A percentile compares a stretch with the other conserved stretches of the same genome.
These are phyloP conservation scores for Galeopsomyia nigrocyanea DNA, from an alignment of 2,888 invertebrate species.

Conservation along the genomic window DNA sequence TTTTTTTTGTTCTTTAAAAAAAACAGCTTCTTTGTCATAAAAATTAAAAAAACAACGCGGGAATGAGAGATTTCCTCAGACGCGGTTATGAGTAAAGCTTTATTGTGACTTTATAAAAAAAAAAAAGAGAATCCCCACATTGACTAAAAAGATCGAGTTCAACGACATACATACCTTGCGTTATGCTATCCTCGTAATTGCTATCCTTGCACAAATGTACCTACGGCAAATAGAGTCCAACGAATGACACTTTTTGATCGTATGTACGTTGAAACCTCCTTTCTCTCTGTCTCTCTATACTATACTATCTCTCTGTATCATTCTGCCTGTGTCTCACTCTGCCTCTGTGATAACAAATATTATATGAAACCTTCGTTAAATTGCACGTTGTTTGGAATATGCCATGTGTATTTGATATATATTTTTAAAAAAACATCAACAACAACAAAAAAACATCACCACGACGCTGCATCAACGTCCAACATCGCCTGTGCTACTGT, in stretches of 20 bases:
- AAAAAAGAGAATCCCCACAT: neutral
- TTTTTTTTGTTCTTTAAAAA: no score
- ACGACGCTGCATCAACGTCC: no score
- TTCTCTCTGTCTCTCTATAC: slow-evolving; percentile 11
- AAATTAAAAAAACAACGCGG: no score
- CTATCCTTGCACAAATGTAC: slow-evolving; percentile 16
- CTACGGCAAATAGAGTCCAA: neutral
- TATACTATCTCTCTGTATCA: neutral
- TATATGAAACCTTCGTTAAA: slow-evolving; percentile 23
- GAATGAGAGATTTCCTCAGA: no score
- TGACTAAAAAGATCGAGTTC: slow-evolving; percentile 18
- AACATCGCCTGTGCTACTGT: neutral
- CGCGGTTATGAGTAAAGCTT: slow-evolving; percentile 11
- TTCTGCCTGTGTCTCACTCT: slow-evolving; percentile 12
- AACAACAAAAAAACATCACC: no score
- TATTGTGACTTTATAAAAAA: neutral
- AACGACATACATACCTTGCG: slow-evolving; percentile 30
- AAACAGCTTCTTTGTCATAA: no score
- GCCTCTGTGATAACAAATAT: slow-evolving; percentile 11
- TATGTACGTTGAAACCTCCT: neutral
- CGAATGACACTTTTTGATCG: no score
- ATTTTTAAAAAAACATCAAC: no score
- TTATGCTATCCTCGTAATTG: slow-evolving; percentile 36
- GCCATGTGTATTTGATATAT: neutral
- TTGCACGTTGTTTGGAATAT: slow-evolving; percentile 31